Evolutionary conservation across 2,113 vertebrate species (phyloP), one percentile per base, ranked within the genome.

Genomic region (Turdus rufiventris): DNA sequence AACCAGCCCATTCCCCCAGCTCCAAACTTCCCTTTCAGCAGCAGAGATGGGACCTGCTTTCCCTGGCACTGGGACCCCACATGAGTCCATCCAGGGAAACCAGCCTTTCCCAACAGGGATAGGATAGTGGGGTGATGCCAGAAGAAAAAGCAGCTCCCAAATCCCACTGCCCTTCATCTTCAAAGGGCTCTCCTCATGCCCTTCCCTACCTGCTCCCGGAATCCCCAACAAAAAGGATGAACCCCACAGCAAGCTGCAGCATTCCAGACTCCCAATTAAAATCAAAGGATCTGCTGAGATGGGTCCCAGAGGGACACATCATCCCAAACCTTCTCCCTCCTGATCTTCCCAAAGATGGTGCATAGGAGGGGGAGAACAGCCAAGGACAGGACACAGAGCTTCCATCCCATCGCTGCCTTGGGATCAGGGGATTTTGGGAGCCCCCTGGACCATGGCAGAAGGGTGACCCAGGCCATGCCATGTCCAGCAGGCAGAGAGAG

Each of bases 61-160:
- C 24, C n/a, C 53, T 2, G 0, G 45, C 56, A 40, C 71, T 2
- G 0, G n/a, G 13, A 53, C 29, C 16, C 51, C 0, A 0, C 0
- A 1, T 14, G 43, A 42, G 2, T 18, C 53, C 2, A 0, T 45
- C 25, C 8, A 4, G 70, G 45, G 29, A 29, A 53, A 14, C 7
- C 8, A 33, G 43, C 16, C 61, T 34, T n/a, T 83, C 7, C 66
- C 11, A 43, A 56, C 40, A 43, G n/a, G 47, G 42, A 28, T 0
- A 4, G 29, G 43, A 73, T 33, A 65, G 29, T 0, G 1, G 31
- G 36, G 12, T 0, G 2, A 86, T 11, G n/a, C 28, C 75, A 56
- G 48, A 33, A 26, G 18, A 13, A 43, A 61, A 33, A 68, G 54
- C 73, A 73, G 54, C 9, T 48, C 50, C 68, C 36, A n/a, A 66